phyloP scores from a whole-genome alignment of 2,797 vertebrate genomes.

The Sus cebifrons region DNA sequence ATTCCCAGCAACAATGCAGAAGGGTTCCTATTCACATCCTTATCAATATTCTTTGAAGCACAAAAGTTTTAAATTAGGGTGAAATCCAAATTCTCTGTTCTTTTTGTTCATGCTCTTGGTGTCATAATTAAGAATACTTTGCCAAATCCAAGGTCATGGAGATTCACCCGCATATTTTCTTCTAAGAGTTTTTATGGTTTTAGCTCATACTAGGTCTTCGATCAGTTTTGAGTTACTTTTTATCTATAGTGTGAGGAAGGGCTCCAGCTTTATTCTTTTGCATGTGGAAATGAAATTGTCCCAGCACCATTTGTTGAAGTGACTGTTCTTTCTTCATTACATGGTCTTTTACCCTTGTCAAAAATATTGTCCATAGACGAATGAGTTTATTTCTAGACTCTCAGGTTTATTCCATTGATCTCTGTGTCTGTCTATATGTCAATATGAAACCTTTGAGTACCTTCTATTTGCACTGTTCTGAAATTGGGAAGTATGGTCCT shows the following conservation, averaged over 20 bases:
- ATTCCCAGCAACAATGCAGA: background rate
- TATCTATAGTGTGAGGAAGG: background rate
- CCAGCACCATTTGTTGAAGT: background rate
- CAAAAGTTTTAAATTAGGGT: background rate
- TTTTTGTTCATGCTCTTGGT: background rate
- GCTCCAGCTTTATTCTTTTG: background rate
- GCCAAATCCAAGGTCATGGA: too few species aligned
- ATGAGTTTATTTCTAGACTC: constrained; percentile 17
- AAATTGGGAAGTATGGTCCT: background rate
- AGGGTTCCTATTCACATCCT: background rate
- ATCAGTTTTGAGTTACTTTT: background rate
- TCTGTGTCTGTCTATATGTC: background rate
- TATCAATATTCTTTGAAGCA: background rate
- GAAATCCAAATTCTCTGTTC: background rate
- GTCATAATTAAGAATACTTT: background rate
- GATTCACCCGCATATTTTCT: too few species aligned
- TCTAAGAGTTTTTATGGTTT: background rate
- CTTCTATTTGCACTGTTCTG: background rate
- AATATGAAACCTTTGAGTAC: background rate
- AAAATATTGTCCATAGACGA: background rate
- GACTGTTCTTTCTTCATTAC: background rate
- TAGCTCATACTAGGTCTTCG: background rate
- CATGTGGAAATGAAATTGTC: background rate
- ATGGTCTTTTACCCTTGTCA: background rate
- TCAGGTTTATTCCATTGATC: background rate